phyloP scores from a whole-genome alignment of 2,797 vertebrate species.

The Octomys mimax region DNA sequence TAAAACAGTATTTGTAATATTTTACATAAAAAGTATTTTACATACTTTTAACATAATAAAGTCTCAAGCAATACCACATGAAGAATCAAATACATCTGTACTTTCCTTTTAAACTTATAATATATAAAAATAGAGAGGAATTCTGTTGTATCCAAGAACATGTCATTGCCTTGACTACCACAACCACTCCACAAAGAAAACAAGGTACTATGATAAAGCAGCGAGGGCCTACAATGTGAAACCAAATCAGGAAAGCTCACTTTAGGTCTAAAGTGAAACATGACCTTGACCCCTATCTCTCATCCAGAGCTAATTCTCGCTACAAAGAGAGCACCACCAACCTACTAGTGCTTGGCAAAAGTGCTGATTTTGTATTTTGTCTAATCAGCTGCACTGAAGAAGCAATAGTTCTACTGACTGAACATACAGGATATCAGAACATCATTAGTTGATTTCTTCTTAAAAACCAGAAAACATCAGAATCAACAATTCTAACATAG shows the following conservation, averaged over 20 bases:
- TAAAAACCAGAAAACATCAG: conserved; percentile 71
- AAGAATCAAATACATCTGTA: conserved; percentile 67
- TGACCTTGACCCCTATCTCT: conserved; percentile 41
- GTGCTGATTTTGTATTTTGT: conserved; percentile 30
- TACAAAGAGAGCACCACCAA: conserved; percentile 53
- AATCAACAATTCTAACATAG: conserved; percentile 34
- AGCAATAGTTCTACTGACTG: conserved; percentile 14
- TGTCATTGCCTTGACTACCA: conserved; percentile 23
- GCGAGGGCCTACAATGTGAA: conserved; percentile 26
- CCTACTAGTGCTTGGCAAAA: conserved; percentile 21
- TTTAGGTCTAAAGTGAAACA: conserved; percentile 47
- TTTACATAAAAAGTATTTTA: conserved; percentile 11
- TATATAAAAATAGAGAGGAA: conserved; percentile 54
- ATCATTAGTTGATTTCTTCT: conserved; percentile 45
- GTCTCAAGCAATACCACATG: conserved; percentile 34
- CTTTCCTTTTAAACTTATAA: conserved; percentile 4
- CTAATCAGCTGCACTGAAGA: conserved; percentile 34
- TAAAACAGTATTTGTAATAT: conserved; percentile 48
- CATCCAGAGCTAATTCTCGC: neutral
- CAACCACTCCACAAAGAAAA: conserved; percentile 32
- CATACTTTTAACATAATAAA: conserved; percentile 60
- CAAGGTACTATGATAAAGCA: neutral
- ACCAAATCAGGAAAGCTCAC: conserved; percentile 47
- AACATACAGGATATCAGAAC: neutral
- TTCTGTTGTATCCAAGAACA: neutral